phyloP scores from a whole-genome alignment of 1,140 invertebrate species.

The Maconellicoccus hirsutus region DNA sequence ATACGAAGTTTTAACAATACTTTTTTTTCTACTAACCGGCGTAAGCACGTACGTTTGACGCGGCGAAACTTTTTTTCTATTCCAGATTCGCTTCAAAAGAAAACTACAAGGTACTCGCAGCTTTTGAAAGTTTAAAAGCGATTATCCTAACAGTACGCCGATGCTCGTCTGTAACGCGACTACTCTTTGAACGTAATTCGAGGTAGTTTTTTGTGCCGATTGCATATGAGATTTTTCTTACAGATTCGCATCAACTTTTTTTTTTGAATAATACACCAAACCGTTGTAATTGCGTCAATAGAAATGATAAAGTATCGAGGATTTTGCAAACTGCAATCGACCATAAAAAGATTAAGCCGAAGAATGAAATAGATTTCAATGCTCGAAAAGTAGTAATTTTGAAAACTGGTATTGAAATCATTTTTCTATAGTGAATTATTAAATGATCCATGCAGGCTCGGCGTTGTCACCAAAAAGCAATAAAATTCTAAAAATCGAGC shows the following conservation, averaged over 20 bases:
- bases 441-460: too few species aligned
- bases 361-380: too few species aligned
- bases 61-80: background rate
- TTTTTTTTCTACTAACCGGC: constrained; percentile 1
- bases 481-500: too few species aligned
- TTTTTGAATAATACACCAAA: too few species aligned
- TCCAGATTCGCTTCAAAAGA: background rate
- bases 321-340: too few species aligned
- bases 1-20: constrained; percentile 18
- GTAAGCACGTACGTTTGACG: constrained; percentile 18
- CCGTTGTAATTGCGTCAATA: too few species aligned
- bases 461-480: too few species aligned
- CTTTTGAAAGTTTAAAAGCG: constrained; percentile 19
- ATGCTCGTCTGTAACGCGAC: background rate
- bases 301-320: too few species aligned
- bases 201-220: background rate
- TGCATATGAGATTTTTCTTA: background rate
- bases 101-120: constrained; percentile 11
- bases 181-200: background rate
- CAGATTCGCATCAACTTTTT: background rate
- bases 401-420: too few species aligned
- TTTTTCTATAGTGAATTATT: too few species aligned
- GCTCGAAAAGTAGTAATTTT: too few species aligned
- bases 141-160: background rate
- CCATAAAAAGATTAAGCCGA: too few species aligned